Evolutionary conservation across 1,140 invertebrate species (phyloP).

Genomic region (Drosophila nikananu): DNA sequence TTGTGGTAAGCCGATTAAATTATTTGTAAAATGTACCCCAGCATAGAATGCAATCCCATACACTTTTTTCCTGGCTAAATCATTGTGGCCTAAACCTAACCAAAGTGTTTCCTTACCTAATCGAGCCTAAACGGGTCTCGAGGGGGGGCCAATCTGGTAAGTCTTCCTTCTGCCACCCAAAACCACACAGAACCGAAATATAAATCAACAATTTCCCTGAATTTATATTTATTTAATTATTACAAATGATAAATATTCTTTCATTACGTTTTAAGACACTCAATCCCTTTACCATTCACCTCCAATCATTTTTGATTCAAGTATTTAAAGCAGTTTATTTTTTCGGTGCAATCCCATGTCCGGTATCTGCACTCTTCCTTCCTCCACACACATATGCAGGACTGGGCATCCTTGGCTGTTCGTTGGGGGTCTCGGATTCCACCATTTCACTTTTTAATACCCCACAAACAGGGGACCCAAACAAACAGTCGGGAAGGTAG

Average conservation of each 20-base stretch:
- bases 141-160: not conserved
- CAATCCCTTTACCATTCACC: too few relatives aligned
- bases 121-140: constrained; percentile 19
- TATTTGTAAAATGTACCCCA: not conserved
- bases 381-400: constrained; percentile 24
- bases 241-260: too few relatives aligned
- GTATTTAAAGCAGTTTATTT: not conserved
- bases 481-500: constrained; percentile 26
- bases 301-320: not conserved
- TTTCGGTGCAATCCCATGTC: constrained; percentile 2
- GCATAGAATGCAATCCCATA: not conserved
- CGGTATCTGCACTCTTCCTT: not conserved
- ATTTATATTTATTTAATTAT: not conserved
- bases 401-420: constrained; percentile 36
- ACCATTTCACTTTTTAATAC: constrained; percentile 74
- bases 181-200: not conserved
- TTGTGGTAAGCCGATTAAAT: not conserved
- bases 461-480: constrained; percentile 46
- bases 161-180: constrained; percentile 3
- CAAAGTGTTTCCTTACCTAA: constrained; percentile 17
- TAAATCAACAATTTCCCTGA: not conserved
- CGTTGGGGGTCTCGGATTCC: constrained; percentile 27
- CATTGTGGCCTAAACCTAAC: constrained; percentile 20
- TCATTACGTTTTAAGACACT: not conserved
- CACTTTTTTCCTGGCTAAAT: constrained; percentile 14